A percentile compares a stretch with the other conserved stretches of the same genome.
phyloP scores from a whole-genome alignment of 2,888 invertebrate species.

The Eupithecia abbreviata region DNA sequence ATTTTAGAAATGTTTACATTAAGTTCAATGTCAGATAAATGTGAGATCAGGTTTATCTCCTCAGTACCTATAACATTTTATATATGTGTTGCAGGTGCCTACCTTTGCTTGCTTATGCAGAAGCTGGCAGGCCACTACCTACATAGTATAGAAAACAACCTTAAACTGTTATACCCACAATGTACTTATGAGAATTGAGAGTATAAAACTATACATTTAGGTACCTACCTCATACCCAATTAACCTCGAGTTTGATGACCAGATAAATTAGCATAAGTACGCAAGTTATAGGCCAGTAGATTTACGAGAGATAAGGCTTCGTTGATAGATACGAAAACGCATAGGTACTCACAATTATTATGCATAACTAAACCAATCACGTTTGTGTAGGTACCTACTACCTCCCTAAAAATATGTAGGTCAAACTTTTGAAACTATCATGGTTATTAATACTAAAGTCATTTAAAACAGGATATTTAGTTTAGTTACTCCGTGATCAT shows the following conservation, averaged over 20 bases:
- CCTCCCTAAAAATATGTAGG: no score
- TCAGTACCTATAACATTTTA: no score
- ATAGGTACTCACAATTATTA: neutral
- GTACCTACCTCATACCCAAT: neutral
- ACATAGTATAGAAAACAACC: neutral
- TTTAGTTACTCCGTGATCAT: no score
- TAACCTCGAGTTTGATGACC: neutral
- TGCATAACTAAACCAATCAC: no score
- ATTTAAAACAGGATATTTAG: no score
- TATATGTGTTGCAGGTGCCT: neutral
- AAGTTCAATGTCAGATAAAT: no score
- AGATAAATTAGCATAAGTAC: neutral
- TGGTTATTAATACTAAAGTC: no score
- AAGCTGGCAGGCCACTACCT: neutral
- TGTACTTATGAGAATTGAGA: neutral
- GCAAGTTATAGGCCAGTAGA: neutral
- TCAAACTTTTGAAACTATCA: no score
- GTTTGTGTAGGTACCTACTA: no score
- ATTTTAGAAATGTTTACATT: no score
- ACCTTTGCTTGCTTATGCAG: neutral
- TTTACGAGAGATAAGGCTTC: neutral
- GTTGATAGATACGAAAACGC: neutral
- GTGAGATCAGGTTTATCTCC: no score
- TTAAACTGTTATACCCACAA: neutral
- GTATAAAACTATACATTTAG: neutral